Percentiles rank a stretch among this genome's conserved stretches.
These are phyloP conservation scores for Glyphotaelius pellucidus DNA, from an alignment of 2,888 invertebrate genomes.

Conservation along the genomic window DNA sequence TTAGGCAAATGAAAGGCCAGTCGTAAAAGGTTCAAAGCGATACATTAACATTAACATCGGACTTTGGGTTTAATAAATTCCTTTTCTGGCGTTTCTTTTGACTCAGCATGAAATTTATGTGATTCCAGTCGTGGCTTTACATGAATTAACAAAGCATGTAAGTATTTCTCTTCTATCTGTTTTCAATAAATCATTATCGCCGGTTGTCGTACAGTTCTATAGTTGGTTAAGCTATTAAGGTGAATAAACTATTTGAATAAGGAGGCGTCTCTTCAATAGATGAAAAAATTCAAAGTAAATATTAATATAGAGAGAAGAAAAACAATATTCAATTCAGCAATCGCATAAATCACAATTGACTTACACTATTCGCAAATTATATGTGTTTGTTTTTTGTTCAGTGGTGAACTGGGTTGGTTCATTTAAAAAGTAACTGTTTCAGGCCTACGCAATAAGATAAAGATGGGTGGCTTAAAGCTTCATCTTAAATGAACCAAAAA, in stretches of 20 bases:
- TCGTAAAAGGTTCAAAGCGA: background rate
- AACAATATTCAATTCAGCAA: constrained; percentile 15
- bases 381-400: background rate
- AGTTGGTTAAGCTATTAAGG: constrained; percentile 27
- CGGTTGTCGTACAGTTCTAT: constrained; percentile 22
- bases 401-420: background rate
- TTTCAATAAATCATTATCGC: constrained; percentile 61
- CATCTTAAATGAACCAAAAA: background rate
- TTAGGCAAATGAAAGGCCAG: background rate
- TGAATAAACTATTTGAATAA: constrained; percentile 47
- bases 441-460: background rate
- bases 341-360: constrained; percentile 22
- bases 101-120: background rate
- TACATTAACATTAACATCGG: background rate
- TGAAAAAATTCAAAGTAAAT: constrained; percentile 36
- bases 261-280: constrained; percentile 8
- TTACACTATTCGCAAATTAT: constrained; percentile 12
- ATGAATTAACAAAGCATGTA: constrained; percentile 60
- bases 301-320: constrained; percentile 18
- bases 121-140: constrained; percentile 12
- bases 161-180: constrained; percentile 58
- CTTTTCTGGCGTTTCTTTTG: background rate
- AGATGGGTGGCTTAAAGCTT: background rate
- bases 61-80: background rate
- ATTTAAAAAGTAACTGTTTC: background rate